Evolutionary conservation across 2,113 vertebrate species (phyloP).

Genomic region (Zapus hudsonius): DNA sequence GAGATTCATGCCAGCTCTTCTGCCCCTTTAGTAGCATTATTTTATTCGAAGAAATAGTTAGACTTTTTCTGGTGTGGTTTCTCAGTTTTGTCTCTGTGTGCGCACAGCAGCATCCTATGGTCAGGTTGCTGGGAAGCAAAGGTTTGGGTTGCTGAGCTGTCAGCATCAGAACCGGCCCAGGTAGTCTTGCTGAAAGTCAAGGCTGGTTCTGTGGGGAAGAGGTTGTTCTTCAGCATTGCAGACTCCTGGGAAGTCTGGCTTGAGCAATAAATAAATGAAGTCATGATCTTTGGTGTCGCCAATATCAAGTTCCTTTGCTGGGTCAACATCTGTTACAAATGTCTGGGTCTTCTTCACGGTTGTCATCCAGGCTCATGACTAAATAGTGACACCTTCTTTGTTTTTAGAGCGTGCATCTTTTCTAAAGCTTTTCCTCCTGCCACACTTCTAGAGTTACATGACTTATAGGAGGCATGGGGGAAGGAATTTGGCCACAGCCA

Average conservation of each 20-base stretch:
- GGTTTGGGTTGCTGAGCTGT: slow-evolving; percentile 79
- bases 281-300: slow-evolving; percentile 60
- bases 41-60: not conserved
- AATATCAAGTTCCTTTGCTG: slow-evolving; percentile 27
- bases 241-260: slow-evolving; percentile 61
- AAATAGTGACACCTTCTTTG: not conserved
- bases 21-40: not conserved
- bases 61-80: not conserved
- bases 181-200: slow-evolving; percentile 68
- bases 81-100: slow-evolving; percentile 70
- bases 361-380: not conserved
- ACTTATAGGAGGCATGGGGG: not conserved
- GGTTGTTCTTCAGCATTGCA: slow-evolving; percentile 68
- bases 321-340: not conserved
- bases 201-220: not conserved
- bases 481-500: too few species aligned
- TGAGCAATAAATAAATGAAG: slow-evolving; percentile 70
- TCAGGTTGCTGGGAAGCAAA: slow-evolving; percentile 74
- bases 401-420: not conserved
- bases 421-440: not conserved
- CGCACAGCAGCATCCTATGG: too few species aligned
- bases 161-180: slow-evolving; percentile 78
- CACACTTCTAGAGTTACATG: not conserved
- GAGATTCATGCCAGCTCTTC: not conserved
- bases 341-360: not conserved